phyloP scores from a whole-genome alignment of 37 sponge, comb jelly and placozoan genomes.

The Cliona cf. orientalis region DNA sequence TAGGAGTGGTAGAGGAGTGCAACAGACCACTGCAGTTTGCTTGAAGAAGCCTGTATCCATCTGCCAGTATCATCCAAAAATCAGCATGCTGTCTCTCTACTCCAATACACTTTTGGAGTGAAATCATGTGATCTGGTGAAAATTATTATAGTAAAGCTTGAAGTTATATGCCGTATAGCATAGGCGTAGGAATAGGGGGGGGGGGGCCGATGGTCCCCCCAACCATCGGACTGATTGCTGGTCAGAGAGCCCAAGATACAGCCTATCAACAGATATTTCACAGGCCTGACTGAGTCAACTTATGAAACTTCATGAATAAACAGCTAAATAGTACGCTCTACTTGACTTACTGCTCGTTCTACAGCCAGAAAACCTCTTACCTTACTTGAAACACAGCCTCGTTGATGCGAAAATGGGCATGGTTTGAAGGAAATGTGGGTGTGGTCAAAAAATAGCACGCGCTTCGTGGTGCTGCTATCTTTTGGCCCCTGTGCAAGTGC shows the following conservation, averaged over 20 bases:
- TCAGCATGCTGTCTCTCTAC: slow-evolving; percentile 11
- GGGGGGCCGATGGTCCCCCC: too few relatives aligned
- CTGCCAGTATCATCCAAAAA: slow-evolving; percentile 30
- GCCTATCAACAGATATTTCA: too few relatives aligned
- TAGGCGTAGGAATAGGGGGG: too few relatives aligned
- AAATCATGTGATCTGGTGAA: slow-evolving; percentile 18
- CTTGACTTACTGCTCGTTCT: neutral
- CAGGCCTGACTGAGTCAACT: too few relatives aligned
- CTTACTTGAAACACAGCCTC: too few relatives aligned
- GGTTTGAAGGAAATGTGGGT: neutral
- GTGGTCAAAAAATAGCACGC: neutral
- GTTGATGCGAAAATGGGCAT: neutral
- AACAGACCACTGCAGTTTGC: neutral
- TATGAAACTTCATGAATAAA: too few relatives aligned
- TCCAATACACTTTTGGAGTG: slow-evolving; percentile 24
- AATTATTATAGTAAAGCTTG: neutral
- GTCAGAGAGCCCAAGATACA: too few relatives aligned
- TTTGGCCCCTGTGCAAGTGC: neutral
- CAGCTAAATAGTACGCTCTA: neutral
- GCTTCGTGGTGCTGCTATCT: neutral
- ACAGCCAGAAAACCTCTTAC: neutral
- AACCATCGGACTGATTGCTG: too few relatives aligned
- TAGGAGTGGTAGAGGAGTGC: neutral
- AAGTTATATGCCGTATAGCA: too few relatives aligned
- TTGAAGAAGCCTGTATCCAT: slow-evolving; percentile 1